Evolutionary conservation across 2,888 invertebrate genomes (phyloP), one percentile per base, ranked within the genome.

Genomic region (Drosophila buzzatii): DNA sequence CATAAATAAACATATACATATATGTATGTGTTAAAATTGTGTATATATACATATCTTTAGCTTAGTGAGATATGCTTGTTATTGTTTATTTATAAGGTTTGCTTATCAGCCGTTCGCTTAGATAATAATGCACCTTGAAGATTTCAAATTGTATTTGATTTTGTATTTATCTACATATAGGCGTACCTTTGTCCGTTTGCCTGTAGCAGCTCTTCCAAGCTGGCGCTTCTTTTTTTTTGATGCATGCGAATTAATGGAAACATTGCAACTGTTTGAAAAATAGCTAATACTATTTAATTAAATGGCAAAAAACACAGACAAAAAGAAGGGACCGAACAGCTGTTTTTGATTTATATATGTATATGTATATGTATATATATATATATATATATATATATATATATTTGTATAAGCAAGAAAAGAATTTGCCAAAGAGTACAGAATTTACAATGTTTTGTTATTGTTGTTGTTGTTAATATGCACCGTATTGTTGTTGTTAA

Each of bases 51-150:
- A 31, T 64, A 57, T 45, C 37, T 70, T 27, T 42, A 37, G 42
- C 45, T 39, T 53, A 23, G 8, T 41, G 23, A 55, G 70, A 76
- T 70, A 67, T 76, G 76, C 63, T 76, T 76, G 23, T 66, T 57
- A 27, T 71, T 70, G 76, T 80, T 77, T 80, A 76, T 80, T 77
- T 64, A 64, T 67, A 80, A 61, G 47, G 33, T 45, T 16, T 23
- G 12, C 60, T 71, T 80, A 77, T 77, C 81, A 63, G 63, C 35
- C n/a, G 41, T 20, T 41, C 6, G 41, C 14, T 47, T 55, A 67
- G 63, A 70, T 63, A 57, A 49, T 37, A 53, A 23, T 35, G 42
- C 39, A 33, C 64, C 44, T 62, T 62, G 55, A 56, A 63, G 42
- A 69, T 52, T 53, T 51, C 1, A 10, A 6, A 20, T 49, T 16